A percentile compares a stretch with the other conserved stretches of the same genome.
Evolutionary conservation across 2,888 invertebrate genomes (phyloP).

Genomic region (Lochmaea crataegi): DNA sequence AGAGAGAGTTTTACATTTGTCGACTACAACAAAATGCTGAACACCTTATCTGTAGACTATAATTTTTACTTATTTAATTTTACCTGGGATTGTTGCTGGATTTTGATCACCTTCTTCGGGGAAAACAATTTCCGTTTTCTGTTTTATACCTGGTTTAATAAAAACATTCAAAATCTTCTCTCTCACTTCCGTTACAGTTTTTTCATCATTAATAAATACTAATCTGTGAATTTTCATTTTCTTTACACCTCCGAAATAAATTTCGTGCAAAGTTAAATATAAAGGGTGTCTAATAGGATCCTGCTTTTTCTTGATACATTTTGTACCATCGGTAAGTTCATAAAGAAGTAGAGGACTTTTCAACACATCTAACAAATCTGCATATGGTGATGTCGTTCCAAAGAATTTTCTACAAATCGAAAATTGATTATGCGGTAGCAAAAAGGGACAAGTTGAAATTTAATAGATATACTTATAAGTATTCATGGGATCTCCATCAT

Average conservation of each 20-base stretch:
- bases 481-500: slow-evolving; percentile 81
- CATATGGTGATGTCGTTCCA: slow-evolving; percentile 85
- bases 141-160: slow-evolving; percentile 79
- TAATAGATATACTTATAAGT: slow-evolving; percentile 71
- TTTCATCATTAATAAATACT: slow-evolving; percentile 74
- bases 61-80: slow-evolving; percentile 1
- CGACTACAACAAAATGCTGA: background rate
- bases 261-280: slow-evolving; percentile 72
- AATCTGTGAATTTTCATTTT: slow-evolving; percentile 84
- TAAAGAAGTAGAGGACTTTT: slow-evolving; percentile 73
- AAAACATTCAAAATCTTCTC: slow-evolving; percentile 82
- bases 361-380: slow-evolving; percentile 77
- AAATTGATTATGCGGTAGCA: background rate
- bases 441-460: background rate
- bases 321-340: slow-evolving; percentile 71
- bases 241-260: slow-evolving; percentile 81
- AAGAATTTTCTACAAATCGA: slow-evolving; percentile 74
- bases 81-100: slow-evolving; percentile 75
- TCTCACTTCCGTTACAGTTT: slow-evolving; percentile 71
- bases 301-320: slow-evolving; percentile 73
- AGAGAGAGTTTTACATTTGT: no score
- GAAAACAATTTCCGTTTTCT: slow-evolving; percentile 79
- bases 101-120: slow-evolving; percentile 85
- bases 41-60: slow-evolving; percentile 20
- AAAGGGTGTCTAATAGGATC: slow-evolving; percentile 70